Conservation (phyloP, 30 jellyfish, hydroid and myxozoan species). For the Aurelia sp. region DNA sequence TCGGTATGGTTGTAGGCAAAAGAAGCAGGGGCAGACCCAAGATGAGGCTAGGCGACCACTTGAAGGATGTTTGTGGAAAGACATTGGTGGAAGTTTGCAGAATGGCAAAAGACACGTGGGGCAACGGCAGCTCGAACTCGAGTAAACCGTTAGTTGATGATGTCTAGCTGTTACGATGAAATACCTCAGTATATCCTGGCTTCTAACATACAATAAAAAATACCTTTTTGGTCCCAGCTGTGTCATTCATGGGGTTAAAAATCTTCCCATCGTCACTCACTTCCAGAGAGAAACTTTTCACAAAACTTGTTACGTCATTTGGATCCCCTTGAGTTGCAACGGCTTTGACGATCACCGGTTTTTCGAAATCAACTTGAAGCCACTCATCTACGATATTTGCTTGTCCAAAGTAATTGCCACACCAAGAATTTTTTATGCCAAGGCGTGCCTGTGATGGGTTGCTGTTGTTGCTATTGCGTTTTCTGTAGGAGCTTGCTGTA, state of each 20-base stretch:
- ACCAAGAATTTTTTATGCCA: constrained; percentile 33
- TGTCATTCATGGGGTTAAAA: constrained; percentile 7
- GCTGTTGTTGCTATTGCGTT: background rate
- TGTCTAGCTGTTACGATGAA: no score
- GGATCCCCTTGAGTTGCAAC: constrained; percentile 46
- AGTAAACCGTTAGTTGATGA: no score
- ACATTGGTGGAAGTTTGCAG: no score
- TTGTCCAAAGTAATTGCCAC: constrained; percentile 12
- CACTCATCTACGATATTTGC: constrained; percentile 16
- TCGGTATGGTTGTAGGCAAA: no score
- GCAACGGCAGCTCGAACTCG: no score
- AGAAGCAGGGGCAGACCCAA: no score
- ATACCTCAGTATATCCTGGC: no score
- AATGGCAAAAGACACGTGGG: no score
- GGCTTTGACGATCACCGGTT: constrained; percentile 14
- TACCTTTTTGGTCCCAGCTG: constrained; percentile 5
- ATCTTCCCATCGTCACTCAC: background rate
- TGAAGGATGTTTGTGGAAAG: no score
- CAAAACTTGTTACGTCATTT: constrained; percentile 4
- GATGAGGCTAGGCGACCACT: no score
- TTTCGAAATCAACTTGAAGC: constrained; percentile 25
- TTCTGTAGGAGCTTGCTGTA: constrained; percentile 24
- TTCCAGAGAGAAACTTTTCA: constrained; percentile 13
- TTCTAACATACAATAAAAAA: no score
- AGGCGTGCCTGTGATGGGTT: constrained; percentile 40